Base-by-base conservation (phyloP, 2,113 vertebrate species). In the Pholis gunnellus region DNA sequence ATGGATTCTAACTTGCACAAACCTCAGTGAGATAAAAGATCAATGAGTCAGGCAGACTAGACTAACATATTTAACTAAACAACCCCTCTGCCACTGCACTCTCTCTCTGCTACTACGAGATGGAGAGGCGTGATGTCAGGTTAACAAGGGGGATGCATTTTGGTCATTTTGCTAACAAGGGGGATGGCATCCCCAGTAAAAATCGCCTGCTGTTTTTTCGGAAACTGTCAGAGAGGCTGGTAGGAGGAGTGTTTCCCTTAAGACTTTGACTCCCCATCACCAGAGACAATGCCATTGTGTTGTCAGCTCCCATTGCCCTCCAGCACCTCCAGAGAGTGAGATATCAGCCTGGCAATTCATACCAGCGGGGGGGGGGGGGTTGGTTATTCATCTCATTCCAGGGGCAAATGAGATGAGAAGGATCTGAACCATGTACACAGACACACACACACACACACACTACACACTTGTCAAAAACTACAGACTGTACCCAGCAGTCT, bases 231-330 rank as follows among this genome's bases (percentile, higher is more conserved):
- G 70, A 74, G 72, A 78, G 64, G 83, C 54, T 64, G 59, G 48
- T 27, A 17, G 56, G 56, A 18, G 57, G 29, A 84, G 78, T 54
- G 48, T 71, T 68, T 69, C 81, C 83, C 79, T 29, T 20, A 68
- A 87, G 82, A 92, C 74, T 77, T 27, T 75, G 67, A 65, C 82
- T 85, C 84, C 83, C 77, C 83, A 82, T 86, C 89, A 89, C 80
- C 86, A 77, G 86, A 90, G 83, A 94, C 87, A 84, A 87, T 78
- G 82, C 81, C 84, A 90, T 89, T 86, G 91, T 89, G 82, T 93
- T 92, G 93, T 93, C 94, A 88, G 78, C 79, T 92, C 78, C 73
- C 75, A n/a, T 91, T 87, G 88, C 75, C 80, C 89, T 87, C 38
- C 52, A 71, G 87, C 84, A 70, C 85, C 86, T 70, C 72, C 63